Base-by-base conservation (phyloP, 2,113 vertebrate genomes). In the Passer montanus region DNA sequence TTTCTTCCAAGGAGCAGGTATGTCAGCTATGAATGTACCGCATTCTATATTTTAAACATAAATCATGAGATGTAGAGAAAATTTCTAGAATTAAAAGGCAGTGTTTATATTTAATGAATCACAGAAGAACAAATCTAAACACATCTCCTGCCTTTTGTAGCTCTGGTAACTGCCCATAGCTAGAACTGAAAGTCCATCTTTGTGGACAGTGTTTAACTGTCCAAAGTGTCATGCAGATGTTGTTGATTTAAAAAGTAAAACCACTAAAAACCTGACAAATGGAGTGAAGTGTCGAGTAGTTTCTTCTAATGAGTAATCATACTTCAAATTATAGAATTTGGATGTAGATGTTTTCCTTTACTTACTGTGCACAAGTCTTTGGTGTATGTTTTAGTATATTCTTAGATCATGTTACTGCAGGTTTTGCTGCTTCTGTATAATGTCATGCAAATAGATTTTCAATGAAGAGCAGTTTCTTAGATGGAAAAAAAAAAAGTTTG, bases 1-100 rank as follows among this genome's bases (percentile, higher is more conserved):
- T 99, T 99, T 97, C 98, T 99, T 93, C 99, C 99, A 79, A 98
- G 99, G 94, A 99, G 99, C 99, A 99, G 99, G 99, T 99, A 99
- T 39, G 98, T 97, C 41, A 23, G 33, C 66, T 76, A 22, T n/a
- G 28, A 73, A 53, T 60, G 7, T 49, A 31, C 17, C 47, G 13
- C 21, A 49, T 93, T 94, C 22, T 85, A 1, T 84, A 35, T 90
- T 83, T 94, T 66, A 84, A 89, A 44, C 4, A 24, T 52, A 46
- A 49, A 31, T 64, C 13, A 33, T 26, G 52, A 88, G 30, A 33
- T 19, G 7, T 11, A 55, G n/a, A 75, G 18, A 70, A 19, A 70
- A 19, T 6, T 69, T 80, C 80, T 63, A 44, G 24, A 59, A 47
- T 33, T 81, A 58, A 66, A 77, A 84, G 23, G 4, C 18, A 63